These are phyloP conservation scores for Chrysoperla carnea DNA, from an alignment of 1,140 invertebrate genomes.

Conservation along the genomic window DNA sequence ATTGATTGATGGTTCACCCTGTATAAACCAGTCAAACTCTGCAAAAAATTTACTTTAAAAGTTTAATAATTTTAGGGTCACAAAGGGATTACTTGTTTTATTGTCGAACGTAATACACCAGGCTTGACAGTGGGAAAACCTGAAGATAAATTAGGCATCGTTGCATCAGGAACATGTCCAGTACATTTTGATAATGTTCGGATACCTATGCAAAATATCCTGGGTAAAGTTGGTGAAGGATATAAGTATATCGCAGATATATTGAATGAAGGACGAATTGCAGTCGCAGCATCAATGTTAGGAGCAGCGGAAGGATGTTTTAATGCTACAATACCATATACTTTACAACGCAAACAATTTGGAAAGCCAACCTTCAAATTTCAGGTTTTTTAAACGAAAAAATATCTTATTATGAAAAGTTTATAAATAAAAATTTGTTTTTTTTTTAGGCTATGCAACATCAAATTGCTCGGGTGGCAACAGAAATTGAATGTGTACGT, in stretches of 20 bases:
- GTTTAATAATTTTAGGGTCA: slow-evolving; percentile 38
- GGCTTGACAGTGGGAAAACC: slow-evolving; percentile 78
- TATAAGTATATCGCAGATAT: slow-evolving; percentile 88
- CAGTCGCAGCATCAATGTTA: slow-evolving; percentile 86
- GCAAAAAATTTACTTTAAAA: slow-evolving; percentile 23
- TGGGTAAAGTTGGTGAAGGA: slow-evolving; percentile 75
- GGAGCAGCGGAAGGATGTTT: slow-evolving; percentile 79
- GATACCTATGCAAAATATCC: slow-evolving; percentile 54
- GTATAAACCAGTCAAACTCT: no score
- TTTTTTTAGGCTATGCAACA: slow-evolving; percentile 66
- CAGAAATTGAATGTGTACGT: slow-evolving; percentile 69
- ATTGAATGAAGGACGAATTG: slow-evolving; percentile 83
- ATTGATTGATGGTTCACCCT: no score
- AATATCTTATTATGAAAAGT: not conserved
- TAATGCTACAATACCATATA: slow-evolving; percentile 77
- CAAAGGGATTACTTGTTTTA: slow-evolving; percentile 87
- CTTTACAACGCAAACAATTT: slow-evolving; percentile 84
- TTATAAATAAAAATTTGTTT: no score
- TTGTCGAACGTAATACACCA: slow-evolving; percentile 79
- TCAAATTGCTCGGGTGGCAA: slow-evolving; percentile 70
- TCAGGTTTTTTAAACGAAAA: slow-evolving; percentile 39
- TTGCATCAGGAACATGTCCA: slow-evolving; percentile 77
- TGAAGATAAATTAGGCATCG: slow-evolving; percentile 84
- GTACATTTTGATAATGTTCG: slow-evolving; percentile 89
- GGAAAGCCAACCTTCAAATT: slow-evolving; percentile 71